Percentiles rank a stretch among this genome's conserved stretches.
Evolutionary conservation across 2,888 invertebrate genomes (phyloP).

Genomic region (Timandra comae): DNA sequence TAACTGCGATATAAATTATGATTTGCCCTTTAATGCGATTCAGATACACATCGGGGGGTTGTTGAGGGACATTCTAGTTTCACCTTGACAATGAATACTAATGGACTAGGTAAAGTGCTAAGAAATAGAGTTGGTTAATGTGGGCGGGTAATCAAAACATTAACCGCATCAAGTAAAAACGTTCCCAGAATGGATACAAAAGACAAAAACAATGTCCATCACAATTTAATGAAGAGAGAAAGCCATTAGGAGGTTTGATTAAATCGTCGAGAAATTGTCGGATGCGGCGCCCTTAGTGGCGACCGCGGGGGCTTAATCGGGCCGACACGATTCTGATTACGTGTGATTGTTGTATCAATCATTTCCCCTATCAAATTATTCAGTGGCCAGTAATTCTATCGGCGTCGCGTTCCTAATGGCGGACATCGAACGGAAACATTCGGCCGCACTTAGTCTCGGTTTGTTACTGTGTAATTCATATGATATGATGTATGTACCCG

Average conservation of each 20-base stretch:
- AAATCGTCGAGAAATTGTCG: constrained; percentile 66
- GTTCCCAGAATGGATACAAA: constrained; percentile 37
- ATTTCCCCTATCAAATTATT: constrained; percentile 75
- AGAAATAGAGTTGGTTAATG: not conserved
- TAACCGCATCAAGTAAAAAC: constrained; percentile 34
- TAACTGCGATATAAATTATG: constrained; percentile 32
- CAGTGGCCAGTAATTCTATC: constrained; percentile 72
- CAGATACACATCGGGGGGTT: constrained; percentile 31
- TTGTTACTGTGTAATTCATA: constrained; percentile 72
- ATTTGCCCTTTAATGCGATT: constrained; percentile 41
- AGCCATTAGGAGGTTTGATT: constrained; percentile 70
- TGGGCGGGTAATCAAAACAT: constrained; percentile 26
- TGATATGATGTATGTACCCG: constrained; percentile 38
- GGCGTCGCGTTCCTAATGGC: constrained; percentile 57
- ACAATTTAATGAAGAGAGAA: constrained; percentile 70
- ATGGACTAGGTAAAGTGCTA: constrained; percentile 7
- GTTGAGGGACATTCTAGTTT: constrained; percentile 22
- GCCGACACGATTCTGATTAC: constrained; percentile 71
- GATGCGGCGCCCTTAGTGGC: constrained; percentile 47
- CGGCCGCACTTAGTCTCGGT: constrained; percentile 70
- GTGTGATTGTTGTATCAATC: constrained; percentile 75
- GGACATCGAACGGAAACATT: constrained; percentile 57
- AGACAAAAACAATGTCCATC: constrained; percentile 64
- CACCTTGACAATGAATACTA: constrained; percentile 10
- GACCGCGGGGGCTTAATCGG: constrained; percentile 57